Base-by-base conservation (phyloP, 2,888 invertebrate species). In the Anoplius nigerrimus region DNA sequence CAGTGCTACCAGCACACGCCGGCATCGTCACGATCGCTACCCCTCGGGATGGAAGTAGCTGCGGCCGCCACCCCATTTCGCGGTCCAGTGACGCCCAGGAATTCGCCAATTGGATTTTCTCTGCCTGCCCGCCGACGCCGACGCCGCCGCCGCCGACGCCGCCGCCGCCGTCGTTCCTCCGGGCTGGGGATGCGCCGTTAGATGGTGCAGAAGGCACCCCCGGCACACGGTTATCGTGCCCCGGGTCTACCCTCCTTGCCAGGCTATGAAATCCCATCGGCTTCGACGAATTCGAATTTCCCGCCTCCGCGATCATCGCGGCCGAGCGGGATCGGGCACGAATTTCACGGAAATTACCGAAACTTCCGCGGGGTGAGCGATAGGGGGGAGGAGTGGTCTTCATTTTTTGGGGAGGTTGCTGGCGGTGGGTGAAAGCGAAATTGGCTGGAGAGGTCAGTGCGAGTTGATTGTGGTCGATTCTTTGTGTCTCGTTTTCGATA, bases 41-140 rank as follows among this genome's bases (percentile, higher is more conserved):
- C 77, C 82, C 76, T 63, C 70, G 79, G 75, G 81, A 83, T 82
- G 79, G 83, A 82, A 84, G 83, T 82, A 79, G 82, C 82, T 80
- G 83, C 71, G 80, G 82, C 82, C 82, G 83, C 84, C 84, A 82
- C 84, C 85, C 86, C 86, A 87, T 86, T 87, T 87, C 87, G 86
- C 86, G 87, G 86, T 86, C 87, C 86, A 85, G 83, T 86, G 87
- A 87, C 85, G 86, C 83, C 79, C 80, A 85, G 87, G 87, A 87
- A 87, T 87, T 87, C 82, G 82, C 84, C 86, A 87, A 87, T 87
- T 87, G 87, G 87, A 87, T 87, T 87, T 87, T 87, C 87, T 82
- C 85, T 80, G 82, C 80, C 82, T 82, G 81, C 85, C 75, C 79
- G 82, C 80, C 78, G n/a, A n/a, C n/a, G n/a, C n/a, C n/a, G n/a